Evolutionary conservation across 2,797 vertebrate species (phyloP).

Genomic region (Sparus aurata): DNA sequence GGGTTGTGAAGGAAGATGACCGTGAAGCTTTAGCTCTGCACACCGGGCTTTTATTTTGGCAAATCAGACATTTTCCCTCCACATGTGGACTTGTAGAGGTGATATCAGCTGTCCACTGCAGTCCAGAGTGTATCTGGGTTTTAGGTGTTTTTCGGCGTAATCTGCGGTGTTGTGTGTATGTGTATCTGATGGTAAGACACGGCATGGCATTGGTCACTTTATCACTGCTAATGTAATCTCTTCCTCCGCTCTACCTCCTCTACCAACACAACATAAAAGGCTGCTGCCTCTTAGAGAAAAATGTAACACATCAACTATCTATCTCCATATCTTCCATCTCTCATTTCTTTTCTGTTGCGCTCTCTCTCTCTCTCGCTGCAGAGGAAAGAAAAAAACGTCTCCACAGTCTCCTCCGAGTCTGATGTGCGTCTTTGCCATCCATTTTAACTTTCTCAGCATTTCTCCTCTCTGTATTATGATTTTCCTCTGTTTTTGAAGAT

Average conservation of each 20-base stretch:
- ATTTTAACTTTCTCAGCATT: constrained; percentile 69
- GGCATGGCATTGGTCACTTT: constrained; percentile 63
- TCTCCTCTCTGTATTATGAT: constrained; percentile 57
- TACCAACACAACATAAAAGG: constrained; percentile 60
- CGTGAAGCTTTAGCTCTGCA: constrained; percentile 11
- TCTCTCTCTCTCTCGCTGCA: constrained; percentile 18
- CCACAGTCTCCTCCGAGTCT: constrained; percentile 38
- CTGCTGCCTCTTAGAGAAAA: constrained; percentile 57
- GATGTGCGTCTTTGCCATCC: constrained; percentile 34
- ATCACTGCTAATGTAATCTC: constrained; percentile 74
- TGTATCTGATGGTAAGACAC: constrained; percentile 73
- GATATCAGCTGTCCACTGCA: constrained; percentile 56
- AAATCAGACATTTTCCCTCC: constrained; percentile 5
- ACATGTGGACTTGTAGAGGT: constrained; percentile 19
- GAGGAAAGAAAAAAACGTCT: constrained; percentile 51
- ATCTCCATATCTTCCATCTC: constrained; percentile 58
- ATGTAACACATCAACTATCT: constrained; percentile 53
- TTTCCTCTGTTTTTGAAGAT: constrained; percentile 79
- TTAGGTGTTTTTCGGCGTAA: constrained; percentile 60
- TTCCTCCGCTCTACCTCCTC: constrained; percentile 51
- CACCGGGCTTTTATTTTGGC: constrained; percentile 1
- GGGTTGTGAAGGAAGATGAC: not conserved
- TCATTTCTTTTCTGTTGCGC: constrained; percentile 45
- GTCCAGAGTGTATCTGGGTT: constrained; percentile 65
- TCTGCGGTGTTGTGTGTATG: constrained; percentile 56